Base-by-base conservation (phyloP, 2,888 invertebrate species). In the Eupithecia tripunctaria region DNA sequence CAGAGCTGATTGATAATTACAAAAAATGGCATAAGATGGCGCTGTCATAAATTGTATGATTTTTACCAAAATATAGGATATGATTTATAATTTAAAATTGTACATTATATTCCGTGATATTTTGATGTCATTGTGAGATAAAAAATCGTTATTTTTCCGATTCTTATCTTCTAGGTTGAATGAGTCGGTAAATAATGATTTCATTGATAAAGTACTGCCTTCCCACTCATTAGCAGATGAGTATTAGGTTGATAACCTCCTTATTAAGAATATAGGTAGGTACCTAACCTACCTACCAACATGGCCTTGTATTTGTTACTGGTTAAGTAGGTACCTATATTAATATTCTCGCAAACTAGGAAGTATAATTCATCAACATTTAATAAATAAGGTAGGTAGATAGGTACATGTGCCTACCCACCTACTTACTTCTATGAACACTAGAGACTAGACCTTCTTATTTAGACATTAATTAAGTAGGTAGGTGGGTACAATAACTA, bases 21-120 rank as follows among this genome's bases (percentile, higher is more conserved):
- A 18, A 68, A 68, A 47, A 59, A 36, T 14, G 51, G 71, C 56
- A 78, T 82, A 79, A 91, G 91, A 89, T 90, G 91, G 89, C 90
- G 85, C 79, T 86, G 51, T 71, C 68, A 70, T 62, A 41, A 64
- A 12, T 62, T 27, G 5, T 15, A 27, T 0, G 27, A 27, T 14
- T 47, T 47, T 47, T 47, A n/a, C 47, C n/a, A 7, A 43, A n/a
- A 51, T 51, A 21, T 21, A 51, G 10, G 47, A 21, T 18, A 29
- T 7, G 43, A 47, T n/a, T 10, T 12, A 25, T 10, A 25, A 25
- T 25, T 12, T 36, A 5, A 1, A 36, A 36, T 36, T 36, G 29
- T 29, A 29, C 29, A 2, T 56, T 56, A 21, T 56, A 14, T 56
- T 25, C 25, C 25, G 12, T 51, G 51, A 12, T 51, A 25, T 7